Base-by-base conservation (phyloP, 2,888 invertebrate genomes). In the Litoditis marina region DNA sequence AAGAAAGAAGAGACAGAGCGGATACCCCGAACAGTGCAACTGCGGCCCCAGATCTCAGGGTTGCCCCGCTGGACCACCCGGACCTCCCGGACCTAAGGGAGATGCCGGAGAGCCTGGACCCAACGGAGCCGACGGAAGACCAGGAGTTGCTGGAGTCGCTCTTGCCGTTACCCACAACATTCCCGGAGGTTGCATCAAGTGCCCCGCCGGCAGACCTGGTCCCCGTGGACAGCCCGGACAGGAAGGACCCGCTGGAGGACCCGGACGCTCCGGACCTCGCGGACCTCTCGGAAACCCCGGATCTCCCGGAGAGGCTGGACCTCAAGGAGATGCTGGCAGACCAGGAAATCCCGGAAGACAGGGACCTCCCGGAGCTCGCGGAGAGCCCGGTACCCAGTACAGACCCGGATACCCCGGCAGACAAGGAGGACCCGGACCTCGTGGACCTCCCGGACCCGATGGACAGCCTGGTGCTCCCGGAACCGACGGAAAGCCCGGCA, bases 41-140 rank as follows among this genome's bases (percentile, higher is more conserved):
- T 76, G 76, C 59, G 76, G 76, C 52, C 69, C 73, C 32, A 63
- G 68, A 44, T 68, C 68, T 30, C 66, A 63, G 16, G 73, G 65
- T n/a, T 76, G 76, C 63, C 76, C 76, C 64, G 71, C 74, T 47
- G 76, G 76, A 58, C 76, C 76, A 51, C 76, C 74, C 54, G 76
- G 76, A 65, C 60, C 71, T 39, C 76, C 73, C 32, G 76, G 76
- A 72, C 66, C 66, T 44, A 56, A 65, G 16, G 76, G 76, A 71
- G 62, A 58, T 28, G 46, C 58, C 27, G 76, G 76, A 69, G 56
- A 65, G 27, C 59, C 70, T 34, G 76, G 76, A 71, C 61, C 60
- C 39, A 54, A 68, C 50, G 76, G 76, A 71, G 71, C 69, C 49
- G 63, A 71, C 58, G 76, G 76, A 58, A 65, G 65, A 36, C 69